Evolutionary conservation across 2,797 vertebrate genomes (phyloP).

Genomic region (Pygocentrus nattereri): DNA sequence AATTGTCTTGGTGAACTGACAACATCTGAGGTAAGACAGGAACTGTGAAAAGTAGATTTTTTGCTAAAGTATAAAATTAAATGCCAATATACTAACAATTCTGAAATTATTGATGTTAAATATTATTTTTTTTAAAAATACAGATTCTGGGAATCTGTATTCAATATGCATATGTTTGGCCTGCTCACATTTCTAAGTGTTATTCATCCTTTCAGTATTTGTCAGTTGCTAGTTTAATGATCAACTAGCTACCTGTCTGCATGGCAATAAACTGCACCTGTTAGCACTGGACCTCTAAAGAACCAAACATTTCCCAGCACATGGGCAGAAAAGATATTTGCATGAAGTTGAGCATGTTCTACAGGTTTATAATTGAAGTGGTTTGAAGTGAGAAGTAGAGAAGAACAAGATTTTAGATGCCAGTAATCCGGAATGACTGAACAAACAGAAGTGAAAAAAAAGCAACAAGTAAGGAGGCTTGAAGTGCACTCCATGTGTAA

Average conservation of each 20-base stretch:
- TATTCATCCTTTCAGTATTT: neutral
- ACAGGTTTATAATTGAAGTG: neutral
- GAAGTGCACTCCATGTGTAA: neutral
- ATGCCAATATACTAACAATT: neutral
- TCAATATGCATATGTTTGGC: no score
- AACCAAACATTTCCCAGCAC: neutral
- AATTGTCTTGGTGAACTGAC: no score
- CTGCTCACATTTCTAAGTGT: no score
- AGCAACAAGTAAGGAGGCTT: conserved; percentile 34
- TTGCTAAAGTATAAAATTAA: no score
- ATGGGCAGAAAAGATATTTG: neutral
- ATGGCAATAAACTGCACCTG: conserved; percentile 32
- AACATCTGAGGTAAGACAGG: no score
- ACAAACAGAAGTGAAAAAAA: neutral
- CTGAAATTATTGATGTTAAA: neutral
- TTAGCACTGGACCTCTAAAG: neutral
- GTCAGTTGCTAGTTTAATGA: neutral
- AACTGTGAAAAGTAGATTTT: no score
- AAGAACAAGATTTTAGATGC: neutral
- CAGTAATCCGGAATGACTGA: no score
- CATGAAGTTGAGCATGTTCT: neutral
- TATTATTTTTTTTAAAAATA: no score
- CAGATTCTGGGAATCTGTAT: no score
- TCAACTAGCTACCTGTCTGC: neutral
- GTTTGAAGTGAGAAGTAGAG: neutral